These are phyloP conservation scores for Chlorops oryzae DNA, from an alignment of 1,140 invertebrate species.

Conservation along the genomic window DNA sequence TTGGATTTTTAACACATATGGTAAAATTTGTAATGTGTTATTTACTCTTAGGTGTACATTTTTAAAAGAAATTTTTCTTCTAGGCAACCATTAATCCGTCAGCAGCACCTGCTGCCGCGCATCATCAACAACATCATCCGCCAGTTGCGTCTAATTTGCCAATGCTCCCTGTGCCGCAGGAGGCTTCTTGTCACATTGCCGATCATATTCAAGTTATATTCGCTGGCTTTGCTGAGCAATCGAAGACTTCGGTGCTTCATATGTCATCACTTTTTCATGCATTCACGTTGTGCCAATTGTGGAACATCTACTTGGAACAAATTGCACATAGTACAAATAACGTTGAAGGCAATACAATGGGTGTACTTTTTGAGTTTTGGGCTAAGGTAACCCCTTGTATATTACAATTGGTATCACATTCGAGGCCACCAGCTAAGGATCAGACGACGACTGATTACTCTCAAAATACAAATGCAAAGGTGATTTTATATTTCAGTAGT, in stretches of 20 bases:
- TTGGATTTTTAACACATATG: conserved; percentile 87
- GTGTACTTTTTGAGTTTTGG: conserved; percentile 97
- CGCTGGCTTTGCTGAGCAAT: conserved; percentile 93
- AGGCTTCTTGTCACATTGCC: conserved; percentile 91
- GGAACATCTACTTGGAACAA: conserved; percentile 97
- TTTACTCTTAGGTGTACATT: too few species aligned
- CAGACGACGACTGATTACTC: conserved; percentile 32
- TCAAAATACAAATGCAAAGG: conserved; percentile 38
- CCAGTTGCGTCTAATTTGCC: conserved; percentile 43
- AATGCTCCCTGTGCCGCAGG: conserved; percentile 92
- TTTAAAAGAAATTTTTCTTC: too few species aligned
- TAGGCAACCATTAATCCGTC: too few species aligned
- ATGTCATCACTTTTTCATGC: conserved; percentile 86
- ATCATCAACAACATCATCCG: conserved; percentile 29
- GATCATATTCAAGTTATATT: conserved; percentile 95
- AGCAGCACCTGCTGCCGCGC: conserved; percentile 21
- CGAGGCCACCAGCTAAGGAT: conserved; percentile 68
- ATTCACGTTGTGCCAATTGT: conserved; percentile 82
- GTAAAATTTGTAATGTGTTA: too few species aligned
- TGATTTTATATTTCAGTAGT: conserved; percentile 1
- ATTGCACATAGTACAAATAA: conserved; percentile 63
- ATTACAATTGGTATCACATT: conserved; percentile 86
- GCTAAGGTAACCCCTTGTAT: conserved; percentile 93
- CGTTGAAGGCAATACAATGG: conserved; percentile 67
- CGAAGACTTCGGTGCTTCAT: conserved; percentile 81